These are phyloP conservation scores for Whitmania pigra DNA, from an alignment of 1,140 invertebrate species.

Conservation along the genomic window DNA sequence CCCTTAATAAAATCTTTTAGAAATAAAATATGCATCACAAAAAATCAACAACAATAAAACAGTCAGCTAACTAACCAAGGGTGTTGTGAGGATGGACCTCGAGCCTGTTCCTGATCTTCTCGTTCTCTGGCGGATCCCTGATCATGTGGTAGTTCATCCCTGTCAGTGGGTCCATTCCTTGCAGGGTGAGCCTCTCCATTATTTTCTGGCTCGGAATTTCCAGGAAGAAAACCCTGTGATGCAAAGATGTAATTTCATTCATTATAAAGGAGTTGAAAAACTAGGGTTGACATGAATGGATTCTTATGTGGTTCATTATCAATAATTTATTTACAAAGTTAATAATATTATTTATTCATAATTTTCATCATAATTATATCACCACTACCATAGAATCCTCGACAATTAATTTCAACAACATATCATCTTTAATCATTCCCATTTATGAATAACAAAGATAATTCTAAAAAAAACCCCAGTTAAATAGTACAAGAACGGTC, in stretches of 20 bases:
- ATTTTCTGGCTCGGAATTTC: slow-evolving; percentile 41
- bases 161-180: slow-evolving; percentile 39
- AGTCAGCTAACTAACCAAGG: slow-evolving; percentile 28
- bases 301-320: background rate
- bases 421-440: background rate
- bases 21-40: background rate
- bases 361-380: no score
- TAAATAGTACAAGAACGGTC: no score
- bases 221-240: slow-evolving; percentile 41
- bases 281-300: background rate
- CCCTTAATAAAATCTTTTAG: background rate
- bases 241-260: no score
- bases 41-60: background rate
- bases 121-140: slow-evolving; percentile 39
- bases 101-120: slow-evolving; percentile 39
- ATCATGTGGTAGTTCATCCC: slow-evolving; percentile 41
- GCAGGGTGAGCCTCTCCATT: slow-evolving; percentile 38
- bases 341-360: no score
- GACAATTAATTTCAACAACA: background rate
- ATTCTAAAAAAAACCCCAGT: no score
- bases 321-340: no score
- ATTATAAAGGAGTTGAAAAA: no score
- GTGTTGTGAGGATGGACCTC: slow-evolving; percentile 31
- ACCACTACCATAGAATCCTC: background rate
- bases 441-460: no score